These are phyloP conservation scores for Arion vulgaris DNA, from an alignment of 1,140 invertebrate species.

Conservation along the genomic window DNA sequence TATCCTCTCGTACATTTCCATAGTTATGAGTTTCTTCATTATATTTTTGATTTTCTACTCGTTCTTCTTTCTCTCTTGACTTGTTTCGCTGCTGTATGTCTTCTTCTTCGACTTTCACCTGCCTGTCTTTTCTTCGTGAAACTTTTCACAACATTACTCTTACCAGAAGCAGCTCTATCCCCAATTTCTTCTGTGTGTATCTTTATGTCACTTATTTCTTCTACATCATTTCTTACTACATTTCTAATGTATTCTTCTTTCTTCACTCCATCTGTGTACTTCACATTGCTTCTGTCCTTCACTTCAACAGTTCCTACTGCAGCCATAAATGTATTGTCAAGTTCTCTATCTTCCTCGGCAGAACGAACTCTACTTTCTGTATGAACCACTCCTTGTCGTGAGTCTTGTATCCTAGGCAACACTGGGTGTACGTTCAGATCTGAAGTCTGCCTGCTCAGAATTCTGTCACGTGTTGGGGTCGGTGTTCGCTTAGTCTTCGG, in stretches of 20 bases:
- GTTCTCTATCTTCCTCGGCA: background rate
- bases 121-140: background rate
- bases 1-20: background rate
- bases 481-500: conserved; percentile 9
- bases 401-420: conserved; percentile 5
- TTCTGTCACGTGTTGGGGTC: background rate
- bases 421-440: conserved; percentile 11
- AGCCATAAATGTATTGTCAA: background rate
- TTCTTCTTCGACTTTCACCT: background rate
- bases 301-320: background rate
- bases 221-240: background rate
- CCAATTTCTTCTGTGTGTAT: background rate
- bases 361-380: background rate
- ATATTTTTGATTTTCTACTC: background rate
- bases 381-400: background rate
- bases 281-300: background rate
- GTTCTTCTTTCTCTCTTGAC: background rate
- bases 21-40: background rate
- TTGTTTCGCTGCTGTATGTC: background rate
- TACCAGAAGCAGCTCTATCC: too few relatives aligned
- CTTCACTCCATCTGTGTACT: background rate
- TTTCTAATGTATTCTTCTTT: background rate
- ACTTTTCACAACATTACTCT: too few relatives aligned
- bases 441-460: background rate
- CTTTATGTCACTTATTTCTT: background rate